phyloP scores from a whole-genome alignment of 92 coral and sea anemone species.

The Phymanthus crucifer region DNA sequence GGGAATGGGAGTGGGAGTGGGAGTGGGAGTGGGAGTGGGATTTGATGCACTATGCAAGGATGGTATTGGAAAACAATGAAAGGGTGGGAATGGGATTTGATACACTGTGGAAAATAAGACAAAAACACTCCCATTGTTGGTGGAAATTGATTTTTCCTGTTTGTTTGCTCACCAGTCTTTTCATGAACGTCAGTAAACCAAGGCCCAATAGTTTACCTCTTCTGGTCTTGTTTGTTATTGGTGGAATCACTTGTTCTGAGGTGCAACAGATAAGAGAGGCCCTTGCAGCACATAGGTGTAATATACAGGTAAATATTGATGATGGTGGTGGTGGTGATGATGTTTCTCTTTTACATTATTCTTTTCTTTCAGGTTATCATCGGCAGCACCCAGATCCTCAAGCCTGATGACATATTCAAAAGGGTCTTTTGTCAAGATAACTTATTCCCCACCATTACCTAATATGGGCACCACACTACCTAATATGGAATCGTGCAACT shows the following conservation, averaged over 20 bases:
- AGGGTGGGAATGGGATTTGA: no score
- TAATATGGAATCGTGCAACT: background rate
- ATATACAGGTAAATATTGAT: slow-evolving; percentile 67
- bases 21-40: no score
- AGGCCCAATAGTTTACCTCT: slow-evolving; percentile 87
- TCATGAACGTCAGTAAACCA: slow-evolving; percentile 98
- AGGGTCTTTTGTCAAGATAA: slow-evolving; percentile 80
- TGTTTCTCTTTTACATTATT: slow-evolving; percentile 1
- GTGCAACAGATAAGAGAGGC: slow-evolving; percentile 85
- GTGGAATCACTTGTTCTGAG: slow-evolving; percentile 94
- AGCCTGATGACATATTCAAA: slow-evolving; percentile 74
- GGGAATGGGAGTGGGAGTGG: no score
- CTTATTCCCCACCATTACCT: slow-evolving; percentile 57
- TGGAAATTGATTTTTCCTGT: background rate
- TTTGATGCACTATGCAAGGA: no score
- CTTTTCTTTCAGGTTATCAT: slow-evolving; percentile 74
- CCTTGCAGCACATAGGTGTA: slow-evolving; percentile 72
- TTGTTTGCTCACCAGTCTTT: slow-evolving; percentile 58
- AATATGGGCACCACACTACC: background rate
- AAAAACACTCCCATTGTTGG: no score
- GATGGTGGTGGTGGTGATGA: background rate
- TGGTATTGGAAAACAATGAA: no score
- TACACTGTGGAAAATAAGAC: no score
- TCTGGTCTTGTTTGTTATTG: slow-evolving; percentile 83
- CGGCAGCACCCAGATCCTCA: slow-evolving; percentile 89